A percentile compares a stretch with the other conserved stretches of the same genome.
Conservation (phyloP, 2,113 vertebrate species). For the Campylomormyrus tamandua region DNA sequence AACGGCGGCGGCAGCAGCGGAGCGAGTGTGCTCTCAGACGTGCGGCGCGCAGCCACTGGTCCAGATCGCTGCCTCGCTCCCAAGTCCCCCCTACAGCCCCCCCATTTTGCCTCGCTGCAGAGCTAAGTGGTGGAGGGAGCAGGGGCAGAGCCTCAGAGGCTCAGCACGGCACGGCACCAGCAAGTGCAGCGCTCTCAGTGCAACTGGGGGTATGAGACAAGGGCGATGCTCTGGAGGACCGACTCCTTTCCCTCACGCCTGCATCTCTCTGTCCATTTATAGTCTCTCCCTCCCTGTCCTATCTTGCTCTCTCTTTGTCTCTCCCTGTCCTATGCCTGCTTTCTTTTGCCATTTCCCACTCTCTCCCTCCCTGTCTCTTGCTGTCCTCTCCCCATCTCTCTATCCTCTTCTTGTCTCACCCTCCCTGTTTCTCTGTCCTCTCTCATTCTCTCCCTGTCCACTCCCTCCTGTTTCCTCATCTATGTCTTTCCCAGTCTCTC, state of each 20-base stretch:
- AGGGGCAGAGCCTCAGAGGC: neutral
- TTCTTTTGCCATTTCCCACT: neutral
- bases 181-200: neutral
- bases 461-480: too few species aligned
- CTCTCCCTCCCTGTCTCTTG: neutral
- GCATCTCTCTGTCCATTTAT: neutral
- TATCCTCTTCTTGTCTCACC: neutral
- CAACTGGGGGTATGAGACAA: neutral
- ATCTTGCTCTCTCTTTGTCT: neutral
- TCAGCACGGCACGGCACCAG: too few species aligned
- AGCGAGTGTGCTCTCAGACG: neutral
- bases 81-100: neutral
- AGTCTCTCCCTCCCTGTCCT: neutral
- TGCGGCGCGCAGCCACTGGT: neutral
- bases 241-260: neutral
- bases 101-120: neutral
- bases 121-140: slow-evolving; percentile 3
- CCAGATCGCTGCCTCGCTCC: neutral
- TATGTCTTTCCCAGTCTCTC: neutral
- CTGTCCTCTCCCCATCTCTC: neutral
- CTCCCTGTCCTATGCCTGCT: neutral
- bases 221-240: neutral
- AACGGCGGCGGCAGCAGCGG: neutral
- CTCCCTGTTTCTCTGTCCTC: neutral
- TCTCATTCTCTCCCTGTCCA: neutral